These are phyloP conservation scores for Phrynosoma platyrhinos DNA, from an alignment of 2,113 vertebrate genomes.

Conservation along the genomic window DNA sequence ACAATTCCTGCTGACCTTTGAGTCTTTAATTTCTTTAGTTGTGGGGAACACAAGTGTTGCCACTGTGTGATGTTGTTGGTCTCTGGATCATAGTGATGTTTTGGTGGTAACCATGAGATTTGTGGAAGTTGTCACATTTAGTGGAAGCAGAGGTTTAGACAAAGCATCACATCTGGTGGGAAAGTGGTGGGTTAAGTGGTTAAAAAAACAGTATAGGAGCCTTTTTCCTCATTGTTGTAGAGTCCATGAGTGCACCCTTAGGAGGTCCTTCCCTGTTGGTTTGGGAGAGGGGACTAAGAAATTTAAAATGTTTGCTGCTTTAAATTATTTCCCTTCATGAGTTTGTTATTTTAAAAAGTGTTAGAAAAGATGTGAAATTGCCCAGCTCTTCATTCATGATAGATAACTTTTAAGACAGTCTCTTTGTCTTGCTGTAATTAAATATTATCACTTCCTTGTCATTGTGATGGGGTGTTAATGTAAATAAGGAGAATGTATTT, in stretches of 20 bases:
- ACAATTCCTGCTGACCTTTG: too few relatives aligned
- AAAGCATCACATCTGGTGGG: too few relatives aligned
- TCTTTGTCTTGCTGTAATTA: not conserved
- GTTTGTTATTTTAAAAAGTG: not conserved
- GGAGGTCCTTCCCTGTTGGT: not conserved
- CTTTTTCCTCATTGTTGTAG: not conserved
- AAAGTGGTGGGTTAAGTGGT: too few relatives aligned
- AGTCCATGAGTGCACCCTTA: not conserved
- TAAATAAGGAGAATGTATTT: not conserved
- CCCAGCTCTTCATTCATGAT: not conserved
- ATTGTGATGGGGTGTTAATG: not conserved
- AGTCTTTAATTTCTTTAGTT: too few relatives aligned
- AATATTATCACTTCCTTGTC: slow-evolving; percentile 4
- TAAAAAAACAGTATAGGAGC: too few relatives aligned
- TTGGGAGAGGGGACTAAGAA: not conserved
- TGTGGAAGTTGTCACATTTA: too few relatives aligned
- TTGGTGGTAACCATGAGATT: too few relatives aligned
- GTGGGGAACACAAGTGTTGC: too few relatives aligned
- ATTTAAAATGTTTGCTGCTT: not conserved
- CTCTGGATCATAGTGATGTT: too few relatives aligned
- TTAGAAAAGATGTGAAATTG: not conserved
- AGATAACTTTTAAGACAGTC: not conserved
- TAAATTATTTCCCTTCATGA: not conserved
- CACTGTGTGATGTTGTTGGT: too few relatives aligned
- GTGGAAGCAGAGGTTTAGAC: too few relatives aligned